Evolutionary conservation across 2,797 vertebrate species (phyloP).

Genomic region (Schizopygopsis malacanthus): DNA sequence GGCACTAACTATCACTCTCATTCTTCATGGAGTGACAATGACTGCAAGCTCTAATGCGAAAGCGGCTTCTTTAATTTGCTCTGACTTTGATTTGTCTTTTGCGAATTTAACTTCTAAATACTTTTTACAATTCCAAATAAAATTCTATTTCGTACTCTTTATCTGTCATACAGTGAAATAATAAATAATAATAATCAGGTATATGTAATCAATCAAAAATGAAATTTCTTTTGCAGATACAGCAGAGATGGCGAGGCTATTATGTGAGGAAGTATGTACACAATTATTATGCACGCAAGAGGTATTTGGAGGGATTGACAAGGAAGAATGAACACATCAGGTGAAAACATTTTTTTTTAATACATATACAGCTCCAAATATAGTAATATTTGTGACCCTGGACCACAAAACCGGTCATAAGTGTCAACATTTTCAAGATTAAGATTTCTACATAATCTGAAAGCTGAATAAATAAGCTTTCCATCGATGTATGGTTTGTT

Average conservation of each 20-base stretch:
- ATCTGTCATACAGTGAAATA: neutral
- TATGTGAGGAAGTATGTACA: slow-evolving; percentile 86
- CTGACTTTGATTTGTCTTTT: slow-evolving; percentile 42
- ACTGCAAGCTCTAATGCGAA: slow-evolving; percentile 16
- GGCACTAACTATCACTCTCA: slow-evolving; percentile 6
- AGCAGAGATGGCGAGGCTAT: slow-evolving; percentile 89
- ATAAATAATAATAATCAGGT: neutral
- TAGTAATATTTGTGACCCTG: neutral
- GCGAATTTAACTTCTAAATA: slow-evolving; percentile 3
- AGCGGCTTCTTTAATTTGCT: slow-evolving; percentile 26
- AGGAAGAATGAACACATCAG: slow-evolving; percentile 85
- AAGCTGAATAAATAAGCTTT: no score
- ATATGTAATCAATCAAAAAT: neutral
- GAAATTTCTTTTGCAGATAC: slow-evolving; percentile 82
- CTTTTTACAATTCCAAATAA: neutral
- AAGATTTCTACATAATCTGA: no score
- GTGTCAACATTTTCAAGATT: no score
- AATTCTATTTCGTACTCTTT: neutral
- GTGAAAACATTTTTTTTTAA: slow-evolving; percentile 75
- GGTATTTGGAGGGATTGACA: slow-evolving; percentile 82
- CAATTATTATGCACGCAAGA: slow-evolving; percentile 88
- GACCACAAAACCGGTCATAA: no score
- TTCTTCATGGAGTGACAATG: slow-evolving; percentile 29
- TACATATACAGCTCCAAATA: neutral
- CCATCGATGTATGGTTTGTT: no score